These are phyloP conservation scores for Priocnemis perturbator DNA, from an alignment of 2,888 invertebrate species.

Conservation along the genomic window DNA sequence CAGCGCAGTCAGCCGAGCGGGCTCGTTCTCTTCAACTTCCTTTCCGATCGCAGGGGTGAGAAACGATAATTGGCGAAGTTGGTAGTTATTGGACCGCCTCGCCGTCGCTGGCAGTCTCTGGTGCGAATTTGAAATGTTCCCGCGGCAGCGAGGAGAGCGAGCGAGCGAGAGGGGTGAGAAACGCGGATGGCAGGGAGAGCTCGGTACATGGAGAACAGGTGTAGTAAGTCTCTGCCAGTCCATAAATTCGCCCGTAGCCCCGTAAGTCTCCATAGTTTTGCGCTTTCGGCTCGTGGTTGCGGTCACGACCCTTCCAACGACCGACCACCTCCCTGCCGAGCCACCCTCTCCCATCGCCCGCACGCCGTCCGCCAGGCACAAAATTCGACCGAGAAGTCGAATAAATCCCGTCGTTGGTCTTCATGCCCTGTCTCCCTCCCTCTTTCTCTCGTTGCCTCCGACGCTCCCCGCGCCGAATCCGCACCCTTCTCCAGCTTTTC, in stretches of 20 bases:
- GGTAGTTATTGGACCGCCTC: conserved; percentile 42
- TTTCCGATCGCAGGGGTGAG: conserved; percentile 27
- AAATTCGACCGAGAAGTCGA: conserved; percentile 32
- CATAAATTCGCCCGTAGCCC: conserved; percentile 46
- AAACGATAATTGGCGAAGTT: conserved; percentile 55
- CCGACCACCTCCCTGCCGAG: not conserved
- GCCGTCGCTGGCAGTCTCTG: conserved; percentile 25
- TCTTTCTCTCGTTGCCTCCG: conserved; percentile 13
- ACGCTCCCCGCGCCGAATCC: too few species aligned
- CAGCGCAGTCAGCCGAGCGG: conserved; percentile 24
- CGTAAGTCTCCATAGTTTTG: conserved; percentile 48
- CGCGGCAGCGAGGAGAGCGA: conserved; percentile 1
- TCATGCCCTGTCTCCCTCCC: conserved; percentile 17
- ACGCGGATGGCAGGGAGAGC: conserved; percentile 5
- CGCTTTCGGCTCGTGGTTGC: conserved; percentile 41
- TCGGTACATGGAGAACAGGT: conserved; percentile 41
- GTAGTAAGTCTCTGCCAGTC: conserved; percentile 43
- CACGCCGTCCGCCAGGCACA: not conserved
- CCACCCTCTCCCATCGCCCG: conserved; percentile 4
- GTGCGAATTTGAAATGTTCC: conserved; percentile 33
- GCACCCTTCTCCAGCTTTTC: too few species aligned
- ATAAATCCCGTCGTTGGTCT: conserved; percentile 31
- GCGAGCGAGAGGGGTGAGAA: not conserved
- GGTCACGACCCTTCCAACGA: conserved; percentile 19
- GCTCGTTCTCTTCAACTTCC: conserved; percentile 43